Conservation (phyloP, 2,797 vertebrate species). For the Malacoctenus gilli region DNA sequence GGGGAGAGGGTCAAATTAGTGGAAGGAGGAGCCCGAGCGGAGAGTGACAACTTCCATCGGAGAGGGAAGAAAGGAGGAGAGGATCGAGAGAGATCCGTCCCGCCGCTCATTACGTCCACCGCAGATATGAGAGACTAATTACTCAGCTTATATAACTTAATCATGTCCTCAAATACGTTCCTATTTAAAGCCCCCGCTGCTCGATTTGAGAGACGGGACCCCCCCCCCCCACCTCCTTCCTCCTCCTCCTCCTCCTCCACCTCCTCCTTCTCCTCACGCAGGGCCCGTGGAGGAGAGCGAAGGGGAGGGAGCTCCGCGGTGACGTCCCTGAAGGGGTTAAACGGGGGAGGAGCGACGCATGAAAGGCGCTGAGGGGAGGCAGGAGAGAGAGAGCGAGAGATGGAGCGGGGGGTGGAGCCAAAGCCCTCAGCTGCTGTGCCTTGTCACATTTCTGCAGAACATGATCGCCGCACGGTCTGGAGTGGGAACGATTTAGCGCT, state of each 20-base stretch:
- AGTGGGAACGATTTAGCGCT: constrained; percentile 57
- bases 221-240: constrained; percentile 23
- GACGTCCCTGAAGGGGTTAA: constrained; percentile 77
- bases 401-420: constrained; percentile 65
- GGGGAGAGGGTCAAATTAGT: constrained; percentile 71
- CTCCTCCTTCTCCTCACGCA: too few species aligned
- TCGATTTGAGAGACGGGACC: constrained; percentile 25
- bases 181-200: constrained; percentile 66
- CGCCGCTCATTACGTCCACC: constrained; percentile 49
- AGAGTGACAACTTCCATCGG: constrained; percentile 58
- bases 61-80: constrained; percentile 24
- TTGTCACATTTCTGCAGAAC: constrained; percentile 80
- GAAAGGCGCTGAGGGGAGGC: constrained; percentile 55
- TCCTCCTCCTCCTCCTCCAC: too few species aligned
- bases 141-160: constrained; percentile 64
- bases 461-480: constrained; percentile 63
- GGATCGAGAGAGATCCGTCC: constrained; percentile 12
- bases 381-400: constrained; percentile 21
- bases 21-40: constrained; percentile 67
- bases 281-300: too few species aligned
- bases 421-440: constrained; percentile 78
- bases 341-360: constrained; percentile 66
- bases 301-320: constrained; percentile 47
- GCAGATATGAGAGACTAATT: constrained; percentile 66
- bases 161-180: constrained; percentile 56